These are phyloP conservation scores for Hecatera dysodea DNA, from an alignment of 2,888 invertebrate species.

Conservation along the genomic window DNA sequence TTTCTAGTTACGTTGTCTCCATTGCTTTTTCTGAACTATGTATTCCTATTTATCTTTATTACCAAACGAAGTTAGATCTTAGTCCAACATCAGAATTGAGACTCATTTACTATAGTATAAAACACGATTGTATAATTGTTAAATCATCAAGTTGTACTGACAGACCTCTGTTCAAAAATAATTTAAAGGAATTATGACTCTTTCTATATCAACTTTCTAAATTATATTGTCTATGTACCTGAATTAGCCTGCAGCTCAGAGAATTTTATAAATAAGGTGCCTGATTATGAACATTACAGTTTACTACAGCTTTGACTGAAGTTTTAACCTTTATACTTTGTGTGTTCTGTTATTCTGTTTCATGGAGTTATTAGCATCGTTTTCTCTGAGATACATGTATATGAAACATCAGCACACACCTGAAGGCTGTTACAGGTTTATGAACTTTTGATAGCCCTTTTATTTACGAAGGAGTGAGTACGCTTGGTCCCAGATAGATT, in stretches of 20 bases:
- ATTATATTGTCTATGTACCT: too few species aligned
- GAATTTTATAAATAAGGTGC: neutral
- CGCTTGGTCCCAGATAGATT: neutral
- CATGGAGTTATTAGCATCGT: neutral
- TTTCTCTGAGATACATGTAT: neutral
- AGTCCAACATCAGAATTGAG: too few species aligned
- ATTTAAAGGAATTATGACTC: too few species aligned
- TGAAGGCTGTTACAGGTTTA: conserved; percentile 17
- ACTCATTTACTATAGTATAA: too few species aligned
- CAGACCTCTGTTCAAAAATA: too few species aligned
- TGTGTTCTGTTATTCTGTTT: too few species aligned
- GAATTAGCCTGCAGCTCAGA: neutral
- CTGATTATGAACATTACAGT: conserved; percentile 28
- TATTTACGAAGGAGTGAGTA: conserved; percentile 26
- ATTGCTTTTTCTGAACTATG: conserved; percentile 29
- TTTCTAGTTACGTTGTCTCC: conserved; percentile 15
- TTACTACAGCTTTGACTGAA: neutral
- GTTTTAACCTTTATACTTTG: neutral
- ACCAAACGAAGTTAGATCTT: too few species aligned
- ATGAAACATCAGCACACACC: conserved; percentile 10
- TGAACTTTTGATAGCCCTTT: conserved; percentile 31
- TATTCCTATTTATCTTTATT: neutral
- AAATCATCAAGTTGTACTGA: too few species aligned
- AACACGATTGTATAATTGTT: too few species aligned
- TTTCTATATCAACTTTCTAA: too few species aligned